phyloP scores from a whole-genome alignment of 2,797 vertebrate genomes.

The Schizopygopsis malacanthus region DNA sequence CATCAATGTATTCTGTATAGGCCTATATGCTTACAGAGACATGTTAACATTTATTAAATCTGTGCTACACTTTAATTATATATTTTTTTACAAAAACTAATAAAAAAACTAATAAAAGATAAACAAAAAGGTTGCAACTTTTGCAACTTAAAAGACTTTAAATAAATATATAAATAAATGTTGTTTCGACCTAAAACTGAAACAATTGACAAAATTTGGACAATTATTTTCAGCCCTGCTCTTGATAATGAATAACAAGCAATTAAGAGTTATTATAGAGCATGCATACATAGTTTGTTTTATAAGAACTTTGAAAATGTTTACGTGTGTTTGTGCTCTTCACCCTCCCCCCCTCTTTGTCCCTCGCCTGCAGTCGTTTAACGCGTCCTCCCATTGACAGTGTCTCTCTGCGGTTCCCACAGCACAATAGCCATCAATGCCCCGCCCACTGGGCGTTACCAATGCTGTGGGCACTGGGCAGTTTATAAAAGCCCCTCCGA shows the following conservation, averaged over 20 bases:
- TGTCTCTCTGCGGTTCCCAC: slow-evolving; percentile 35
- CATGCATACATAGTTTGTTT: not conserved
- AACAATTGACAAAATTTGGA: too few relatives aligned
- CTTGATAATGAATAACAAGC: not conserved
- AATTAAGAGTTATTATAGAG: slow-evolving; percentile 2
- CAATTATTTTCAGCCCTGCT: not conserved
- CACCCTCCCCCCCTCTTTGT: not conserved
- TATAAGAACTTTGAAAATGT: slow-evolving; percentile 5
- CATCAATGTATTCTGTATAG: not conserved
- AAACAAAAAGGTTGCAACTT: not conserved
- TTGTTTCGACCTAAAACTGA: too few relatives aligned
- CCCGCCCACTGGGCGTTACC: slow-evolving; percentile 74
- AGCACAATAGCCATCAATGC: slow-evolving; percentile 52
- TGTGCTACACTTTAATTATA: not conserved
- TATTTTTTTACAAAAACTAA: not conserved
- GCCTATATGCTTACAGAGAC: not conserved
- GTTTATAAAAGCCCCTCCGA: slow-evolving; percentile 68
- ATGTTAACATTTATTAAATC: not conserved
- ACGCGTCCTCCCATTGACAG: slow-evolving; percentile 32
- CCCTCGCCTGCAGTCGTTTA: slow-evolving; percentile 25
- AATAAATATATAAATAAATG: not conserved
- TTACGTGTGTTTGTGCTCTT: not conserved
- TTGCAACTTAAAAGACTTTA: not conserved
- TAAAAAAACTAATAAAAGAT: not conserved
- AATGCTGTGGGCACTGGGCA: slow-evolving; percentile 51